phyloP scores from a whole-genome alignment of 2,888 invertebrate genomes.

The Conus canariensis region DNA sequence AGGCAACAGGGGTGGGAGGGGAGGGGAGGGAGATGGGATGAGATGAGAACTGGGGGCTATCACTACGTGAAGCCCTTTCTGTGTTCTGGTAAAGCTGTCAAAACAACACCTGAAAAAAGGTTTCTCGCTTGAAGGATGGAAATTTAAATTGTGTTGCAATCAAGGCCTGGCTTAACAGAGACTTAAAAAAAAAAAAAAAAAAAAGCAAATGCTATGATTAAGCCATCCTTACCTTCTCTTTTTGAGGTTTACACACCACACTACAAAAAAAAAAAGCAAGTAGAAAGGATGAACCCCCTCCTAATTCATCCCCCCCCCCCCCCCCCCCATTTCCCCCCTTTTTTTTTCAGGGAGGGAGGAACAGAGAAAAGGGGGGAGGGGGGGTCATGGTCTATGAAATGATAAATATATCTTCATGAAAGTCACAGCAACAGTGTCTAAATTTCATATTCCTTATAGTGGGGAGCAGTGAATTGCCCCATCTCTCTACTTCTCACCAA shows the following conservation, averaged over 20 bases:
- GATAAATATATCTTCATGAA: no score
- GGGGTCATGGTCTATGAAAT: no score
- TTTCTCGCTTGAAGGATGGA: conserved; percentile 1
- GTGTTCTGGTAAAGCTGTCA: conserved; percentile 1
- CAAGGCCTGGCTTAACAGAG: background rate
- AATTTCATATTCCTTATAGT: no score
- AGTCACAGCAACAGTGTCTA: no score
- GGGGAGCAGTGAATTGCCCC: no score
- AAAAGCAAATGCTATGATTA: background rate
- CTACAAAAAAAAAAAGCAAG: no score
- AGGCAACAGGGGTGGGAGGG: background rate
- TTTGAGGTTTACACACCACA: background rate
- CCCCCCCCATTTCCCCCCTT: no score
- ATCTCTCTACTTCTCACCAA: no score
- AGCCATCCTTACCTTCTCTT: background rate
- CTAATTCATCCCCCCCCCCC: no score
- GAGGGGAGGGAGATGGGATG: background rate
- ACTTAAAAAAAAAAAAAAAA: background rate
- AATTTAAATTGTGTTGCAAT: conserved; percentile 16
- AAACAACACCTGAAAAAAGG: conserved; percentile 11
- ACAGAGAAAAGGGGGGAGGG: no score
- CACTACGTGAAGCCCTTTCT: background rate
- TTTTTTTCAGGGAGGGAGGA: no score
- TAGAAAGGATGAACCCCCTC: no score
- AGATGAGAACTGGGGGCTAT: background rate